These are phyloP conservation scores for Lordiphosa fenestrarum DNA, from an alignment of 2,888 invertebrate species.

Conservation along the genomic window DNA sequence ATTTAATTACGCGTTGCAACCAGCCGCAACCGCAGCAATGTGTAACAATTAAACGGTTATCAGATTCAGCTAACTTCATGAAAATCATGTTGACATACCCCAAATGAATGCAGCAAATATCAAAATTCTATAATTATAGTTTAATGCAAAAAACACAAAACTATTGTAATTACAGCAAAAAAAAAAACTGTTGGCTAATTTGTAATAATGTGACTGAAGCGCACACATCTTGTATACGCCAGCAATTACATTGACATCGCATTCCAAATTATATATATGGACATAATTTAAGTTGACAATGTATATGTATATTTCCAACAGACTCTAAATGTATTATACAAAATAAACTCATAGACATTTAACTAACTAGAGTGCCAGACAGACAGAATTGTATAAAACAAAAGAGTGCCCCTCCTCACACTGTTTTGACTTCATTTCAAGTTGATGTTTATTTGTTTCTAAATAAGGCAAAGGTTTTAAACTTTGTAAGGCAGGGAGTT, in stretches of 20 bases:
- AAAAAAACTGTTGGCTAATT: constrained; percentile 14
- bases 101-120: constrained; percentile 10
- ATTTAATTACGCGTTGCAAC: constrained; percentile 49
- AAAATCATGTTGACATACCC: constrained; percentile 27
- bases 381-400: too few relatives aligned
- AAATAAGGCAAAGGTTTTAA: too few relatives aligned
- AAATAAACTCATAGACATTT: background rate
- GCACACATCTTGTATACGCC: too few relatives aligned
- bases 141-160: constrained; percentile 25
- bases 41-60: constrained; percentile 3
- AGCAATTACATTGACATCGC: constrained; percentile 3
- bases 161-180: background rate
- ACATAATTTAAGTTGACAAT: background rate
- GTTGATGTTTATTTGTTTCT: too few relatives aligned
- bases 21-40: constrained; percentile 16
- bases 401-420: too few relatives aligned
- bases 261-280: constrained; percentile 20
- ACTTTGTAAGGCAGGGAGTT: too few relatives aligned
- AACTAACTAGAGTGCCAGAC: too few relatives aligned
- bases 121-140: constrained; percentile 15
- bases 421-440: too few relatives aligned
- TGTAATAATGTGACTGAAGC: constrained; percentile 4
- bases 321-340: constrained; percentile 8
- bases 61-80: constrained; percentile 18
- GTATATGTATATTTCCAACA: background rate